phyloP scores from a whole-genome alignment of 2,797 vertebrate species.

The Lagorchestes hirsutus region DNA sequence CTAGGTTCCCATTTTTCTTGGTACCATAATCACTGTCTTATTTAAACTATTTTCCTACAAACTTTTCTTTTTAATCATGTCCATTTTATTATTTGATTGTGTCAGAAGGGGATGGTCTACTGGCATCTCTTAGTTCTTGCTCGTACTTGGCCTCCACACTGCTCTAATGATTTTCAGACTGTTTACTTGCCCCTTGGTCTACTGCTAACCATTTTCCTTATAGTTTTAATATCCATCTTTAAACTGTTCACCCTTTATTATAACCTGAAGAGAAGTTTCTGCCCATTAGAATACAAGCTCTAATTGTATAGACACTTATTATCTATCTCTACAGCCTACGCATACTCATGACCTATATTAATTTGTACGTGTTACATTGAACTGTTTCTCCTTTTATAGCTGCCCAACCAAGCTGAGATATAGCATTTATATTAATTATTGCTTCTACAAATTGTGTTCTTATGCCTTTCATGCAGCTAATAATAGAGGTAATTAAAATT shows the following conservation, averaged over 20 bases:
- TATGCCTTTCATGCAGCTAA: conserved; percentile 58
- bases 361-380: conserved; percentile 44
- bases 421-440: conserved; percentile 58
- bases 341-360: conserved; percentile 22
- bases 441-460: conserved; percentile 63
- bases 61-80: conserved; percentile 77
- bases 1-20: not conserved
- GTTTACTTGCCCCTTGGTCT: conserved; percentile 58
- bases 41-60: conserved; percentile 29
- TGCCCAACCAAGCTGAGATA: conserved; percentile 57
- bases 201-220: conserved; percentile 74
- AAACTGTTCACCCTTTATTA: conserved; percentile 28
- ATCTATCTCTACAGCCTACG: conserved; percentile 43
- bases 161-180: conserved; percentile 68
- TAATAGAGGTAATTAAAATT: conserved; percentile 69
- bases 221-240: conserved; percentile 59
- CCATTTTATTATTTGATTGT: conserved; percentile 76
- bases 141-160: conserved; percentile 81
- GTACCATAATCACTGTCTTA: not conserved
- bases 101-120: conserved; percentile 48
- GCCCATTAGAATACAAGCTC: conserved; percentile 57
- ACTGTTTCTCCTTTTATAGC: conserved; percentile 57
- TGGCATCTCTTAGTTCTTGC: conserved; percentile 80
- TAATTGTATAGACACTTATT: conserved; percentile 42
- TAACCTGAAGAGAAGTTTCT: conserved; percentile 46